Evolutionary conservation across 2,113 vertebrate genomes (phyloP).

Genomic region (Brachyhypopomus gauderio): DNA sequence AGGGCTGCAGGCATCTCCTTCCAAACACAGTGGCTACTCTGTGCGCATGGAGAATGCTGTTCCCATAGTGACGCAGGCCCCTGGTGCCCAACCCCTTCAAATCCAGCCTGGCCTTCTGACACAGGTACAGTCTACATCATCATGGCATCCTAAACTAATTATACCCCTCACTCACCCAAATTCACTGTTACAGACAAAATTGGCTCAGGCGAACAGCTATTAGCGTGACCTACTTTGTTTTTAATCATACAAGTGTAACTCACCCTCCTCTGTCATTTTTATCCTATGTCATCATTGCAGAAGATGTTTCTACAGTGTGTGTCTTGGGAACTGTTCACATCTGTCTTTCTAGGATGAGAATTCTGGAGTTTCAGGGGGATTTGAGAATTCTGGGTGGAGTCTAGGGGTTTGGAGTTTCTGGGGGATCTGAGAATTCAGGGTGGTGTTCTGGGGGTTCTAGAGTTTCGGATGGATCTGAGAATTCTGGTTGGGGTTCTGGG

Average conservation of each 20-base stretch:
- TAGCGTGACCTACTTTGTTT: conserved; percentile 55
- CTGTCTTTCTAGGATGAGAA: conserved; percentile 15
- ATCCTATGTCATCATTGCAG: conserved; percentile 36
- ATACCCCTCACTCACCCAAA: conserved; percentile 40
- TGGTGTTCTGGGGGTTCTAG: not conserved
- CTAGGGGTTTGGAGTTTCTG: too few species aligned
- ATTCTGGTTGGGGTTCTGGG: too few species aligned
- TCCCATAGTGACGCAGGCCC: conserved; percentile 97
- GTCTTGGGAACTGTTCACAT: conserved; percentile 16
- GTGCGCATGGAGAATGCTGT: conserved; percentile 98
- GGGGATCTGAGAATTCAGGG: too few species aligned
- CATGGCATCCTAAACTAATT: conserved; percentile 45
- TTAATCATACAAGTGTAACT: conserved; percentile 52
- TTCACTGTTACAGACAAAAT: conserved; percentile 42
- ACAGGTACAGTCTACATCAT: conserved; percentile 80
- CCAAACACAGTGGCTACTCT: conserved; percentile 95
- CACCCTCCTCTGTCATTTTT: conserved; percentile 39
- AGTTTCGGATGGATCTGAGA: too few species aligned
- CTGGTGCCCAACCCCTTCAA: conserved; percentile 93
- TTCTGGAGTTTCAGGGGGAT: too few species aligned
- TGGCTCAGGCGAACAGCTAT: conserved; percentile 48
- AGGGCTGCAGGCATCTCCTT: conserved; percentile 96
- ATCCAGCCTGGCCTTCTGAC: conserved; percentile 95
- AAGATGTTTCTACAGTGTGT: conserved; percentile 8
- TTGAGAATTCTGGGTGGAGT: too few species aligned